Evolutionary conservation across 2,113 vertebrate genomes (phyloP).

Genomic region (Peromyscus polionotus): DNA sequence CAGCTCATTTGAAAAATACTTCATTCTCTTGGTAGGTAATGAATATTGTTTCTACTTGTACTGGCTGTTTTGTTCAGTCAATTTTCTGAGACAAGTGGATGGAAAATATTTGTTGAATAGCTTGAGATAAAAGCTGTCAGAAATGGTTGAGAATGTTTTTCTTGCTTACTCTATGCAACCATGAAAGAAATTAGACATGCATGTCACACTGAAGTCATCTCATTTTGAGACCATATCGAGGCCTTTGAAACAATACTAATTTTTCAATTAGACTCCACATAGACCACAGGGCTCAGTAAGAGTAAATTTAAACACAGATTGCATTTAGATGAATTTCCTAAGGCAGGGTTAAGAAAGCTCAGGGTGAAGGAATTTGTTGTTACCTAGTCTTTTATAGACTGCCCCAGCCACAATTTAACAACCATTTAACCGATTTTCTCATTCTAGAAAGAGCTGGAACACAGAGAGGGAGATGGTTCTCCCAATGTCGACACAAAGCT

Average conservation of each 20-base stretch:
- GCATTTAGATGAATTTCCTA: slow-evolving; percentile 45
- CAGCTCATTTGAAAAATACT: slow-evolving; percentile 44
- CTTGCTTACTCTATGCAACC: slow-evolving; percentile 35
- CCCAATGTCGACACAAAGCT: background rate
- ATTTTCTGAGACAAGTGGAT: slow-evolving; percentile 66
- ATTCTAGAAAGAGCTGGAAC: background rate
- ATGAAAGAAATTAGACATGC: slow-evolving; percentile 77
- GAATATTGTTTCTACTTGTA: slow-evolving; percentile 59
- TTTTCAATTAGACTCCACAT: slow-evolving; percentile 71
- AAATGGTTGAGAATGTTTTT: slow-evolving; percentile 47
- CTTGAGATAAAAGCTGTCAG: slow-evolving; percentile 70
- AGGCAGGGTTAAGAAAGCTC: background rate
- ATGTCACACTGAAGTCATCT: slow-evolving; percentile 65
- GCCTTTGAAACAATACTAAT: slow-evolving; percentile 77
- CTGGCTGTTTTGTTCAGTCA: slow-evolving; percentile 67
- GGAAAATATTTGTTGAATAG: slow-evolving; percentile 74
- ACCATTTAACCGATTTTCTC: background rate
- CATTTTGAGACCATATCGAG: slow-evolving; percentile 56
- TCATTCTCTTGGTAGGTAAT: slow-evolving; percentile 47
- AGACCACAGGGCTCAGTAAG: slow-evolving; percentile 50
- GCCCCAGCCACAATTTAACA: background rate
- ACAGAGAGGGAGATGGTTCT: background rate
- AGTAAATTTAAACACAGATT: slow-evolving; percentile 59
- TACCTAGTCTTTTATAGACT: slow-evolving; percentile 1
- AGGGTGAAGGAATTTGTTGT: slow-evolving; percentile 36